A percentile compares a stretch with the other conserved stretches of the same genome.
Evolutionary conservation across 2,113 vertebrate species (phyloP).

Genomic region (Tonatia bakeri): DNA sequence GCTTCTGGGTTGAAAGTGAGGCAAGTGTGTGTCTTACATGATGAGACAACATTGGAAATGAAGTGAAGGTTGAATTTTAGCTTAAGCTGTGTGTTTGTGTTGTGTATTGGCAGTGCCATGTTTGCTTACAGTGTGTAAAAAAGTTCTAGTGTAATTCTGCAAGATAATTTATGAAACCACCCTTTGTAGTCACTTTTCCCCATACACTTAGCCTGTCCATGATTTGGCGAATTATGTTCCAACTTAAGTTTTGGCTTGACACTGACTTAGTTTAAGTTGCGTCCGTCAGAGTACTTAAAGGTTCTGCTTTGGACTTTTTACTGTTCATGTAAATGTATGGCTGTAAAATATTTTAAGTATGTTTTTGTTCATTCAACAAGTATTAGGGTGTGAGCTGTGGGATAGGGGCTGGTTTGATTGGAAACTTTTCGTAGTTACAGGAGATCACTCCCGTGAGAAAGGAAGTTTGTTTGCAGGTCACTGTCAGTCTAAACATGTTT

Average conservation of each 20-base stretch:
- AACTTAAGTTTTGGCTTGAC: conserved; percentile 18
- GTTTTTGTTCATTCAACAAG: neutral
- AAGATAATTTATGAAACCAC: neutral
- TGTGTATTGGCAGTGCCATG: neutral
- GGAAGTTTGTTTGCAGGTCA: conserved; percentile 30
- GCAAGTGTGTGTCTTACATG: conserved; percentile 48
- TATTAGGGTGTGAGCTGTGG: neutral
- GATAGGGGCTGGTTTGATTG: neutral
- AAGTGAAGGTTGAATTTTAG: conserved; percentile 37
- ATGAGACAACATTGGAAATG: conserved; percentile 56
- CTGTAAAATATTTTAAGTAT: conserved; percentile 31
- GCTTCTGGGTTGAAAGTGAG: conserved; percentile 66
- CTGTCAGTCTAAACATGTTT: neutral
- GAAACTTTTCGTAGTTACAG: neutral
- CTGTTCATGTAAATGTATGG: neutral
- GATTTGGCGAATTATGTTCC: conserved; percentile 30
- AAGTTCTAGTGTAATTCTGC: neutral
- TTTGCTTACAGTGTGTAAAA: conserved; percentile 13
- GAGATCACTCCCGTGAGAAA: neutral
- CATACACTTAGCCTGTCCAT: neutral
- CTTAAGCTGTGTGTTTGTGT: neutral
- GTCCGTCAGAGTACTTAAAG: neutral
- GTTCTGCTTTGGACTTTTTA: neutral
- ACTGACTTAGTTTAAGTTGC: neutral
- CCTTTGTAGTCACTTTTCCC: neutral